Conservation (phyloP, 2,888 invertebrate species). For the Apomyelois bistriatella region DNA sequence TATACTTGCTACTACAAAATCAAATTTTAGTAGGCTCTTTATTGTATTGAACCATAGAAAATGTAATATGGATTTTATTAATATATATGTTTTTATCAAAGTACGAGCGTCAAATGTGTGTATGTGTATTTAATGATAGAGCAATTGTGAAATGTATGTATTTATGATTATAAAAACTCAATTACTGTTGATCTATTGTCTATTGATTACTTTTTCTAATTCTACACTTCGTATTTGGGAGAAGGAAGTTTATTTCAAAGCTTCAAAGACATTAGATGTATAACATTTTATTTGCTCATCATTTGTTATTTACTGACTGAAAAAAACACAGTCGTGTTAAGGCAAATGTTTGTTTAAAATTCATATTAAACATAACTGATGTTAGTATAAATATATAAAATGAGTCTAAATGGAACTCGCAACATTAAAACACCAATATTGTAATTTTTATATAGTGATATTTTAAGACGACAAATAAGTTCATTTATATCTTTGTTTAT, state of each 20-base stretch:
- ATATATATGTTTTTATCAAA: too few species aligned
- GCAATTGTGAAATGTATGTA: too few species aligned
- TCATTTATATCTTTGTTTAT: constrained; percentile 24
- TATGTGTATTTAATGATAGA: too few species aligned
- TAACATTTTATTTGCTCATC: background rate
- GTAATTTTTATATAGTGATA: constrained; percentile 29
- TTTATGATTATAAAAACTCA: too few species aligned
- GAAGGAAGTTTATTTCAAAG: background rate
- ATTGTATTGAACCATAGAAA: too few species aligned
- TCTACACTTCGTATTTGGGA: background rate
- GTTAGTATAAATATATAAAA: constrained; percentile 15
- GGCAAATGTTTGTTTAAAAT: background rate
- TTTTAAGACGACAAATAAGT: constrained; percentile 19
- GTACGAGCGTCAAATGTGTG: too few species aligned
- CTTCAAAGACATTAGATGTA: background rate
- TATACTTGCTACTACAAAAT: too few species aligned
- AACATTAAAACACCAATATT: constrained; percentile 35
- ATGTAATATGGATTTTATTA: too few species aligned
- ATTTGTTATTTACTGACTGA: background rate
- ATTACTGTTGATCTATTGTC: too few species aligned
- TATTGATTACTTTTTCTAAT: too few species aligned
- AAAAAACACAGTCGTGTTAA: too few species aligned
- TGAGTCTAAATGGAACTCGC: constrained; percentile 16
- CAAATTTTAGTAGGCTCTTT: too few species aligned
- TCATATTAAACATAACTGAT: constrained; percentile 12